These are phyloP conservation scores for Lethenteron reissneri DNA, from an alignment of 2,113 vertebrate species.

Conservation along the genomic window DNA sequence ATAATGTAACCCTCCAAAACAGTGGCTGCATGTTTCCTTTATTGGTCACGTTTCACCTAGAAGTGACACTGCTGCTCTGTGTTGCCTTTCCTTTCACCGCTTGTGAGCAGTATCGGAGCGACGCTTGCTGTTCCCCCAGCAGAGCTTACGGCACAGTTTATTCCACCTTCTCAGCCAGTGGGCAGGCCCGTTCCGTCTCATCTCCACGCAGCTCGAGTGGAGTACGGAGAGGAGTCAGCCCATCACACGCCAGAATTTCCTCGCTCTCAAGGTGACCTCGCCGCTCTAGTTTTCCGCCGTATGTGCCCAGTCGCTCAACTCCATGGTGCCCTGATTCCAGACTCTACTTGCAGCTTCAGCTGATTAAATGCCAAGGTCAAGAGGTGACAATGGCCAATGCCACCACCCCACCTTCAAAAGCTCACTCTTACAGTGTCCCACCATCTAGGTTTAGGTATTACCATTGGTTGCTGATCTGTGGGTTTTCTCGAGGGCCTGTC, in stretches of 20 bases:
- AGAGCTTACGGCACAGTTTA: conserved; percentile 84
- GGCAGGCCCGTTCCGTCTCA: conserved; percentile 94
- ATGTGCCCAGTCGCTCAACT: too few species aligned
- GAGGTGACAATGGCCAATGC: too few species aligned
- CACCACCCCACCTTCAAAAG: background rate
- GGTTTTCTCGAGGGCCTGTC: too few species aligned
- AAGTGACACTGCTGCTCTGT: background rate
- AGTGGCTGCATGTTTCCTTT: too few species aligned
- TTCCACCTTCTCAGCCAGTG: conserved; percentile 97
- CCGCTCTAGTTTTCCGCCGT: too few species aligned
- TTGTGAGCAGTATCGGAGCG: conserved; percentile 60
- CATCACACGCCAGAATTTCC: conserved; percentile 94
- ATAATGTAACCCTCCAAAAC: too few species aligned
- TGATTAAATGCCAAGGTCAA: conserved; percentile 11
- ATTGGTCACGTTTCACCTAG: background rate
- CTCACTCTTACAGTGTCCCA: too few species aligned
- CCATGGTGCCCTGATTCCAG: too few species aligned
- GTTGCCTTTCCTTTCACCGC: conserved; percentile 6
- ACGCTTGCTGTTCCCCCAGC: conserved; percentile 86
- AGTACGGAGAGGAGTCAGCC: conserved; percentile 94
- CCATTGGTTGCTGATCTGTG: too few species aligned
- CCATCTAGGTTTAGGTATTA: too few species aligned
- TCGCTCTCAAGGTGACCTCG: conserved; percentile 56
- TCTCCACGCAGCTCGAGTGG: conserved; percentile 88
- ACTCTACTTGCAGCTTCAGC: background rate